These are phyloP conservation scores for Eupithecia centaureata DNA, from an alignment of 2,888 invertebrate genomes.

Conservation along the genomic window DNA sequence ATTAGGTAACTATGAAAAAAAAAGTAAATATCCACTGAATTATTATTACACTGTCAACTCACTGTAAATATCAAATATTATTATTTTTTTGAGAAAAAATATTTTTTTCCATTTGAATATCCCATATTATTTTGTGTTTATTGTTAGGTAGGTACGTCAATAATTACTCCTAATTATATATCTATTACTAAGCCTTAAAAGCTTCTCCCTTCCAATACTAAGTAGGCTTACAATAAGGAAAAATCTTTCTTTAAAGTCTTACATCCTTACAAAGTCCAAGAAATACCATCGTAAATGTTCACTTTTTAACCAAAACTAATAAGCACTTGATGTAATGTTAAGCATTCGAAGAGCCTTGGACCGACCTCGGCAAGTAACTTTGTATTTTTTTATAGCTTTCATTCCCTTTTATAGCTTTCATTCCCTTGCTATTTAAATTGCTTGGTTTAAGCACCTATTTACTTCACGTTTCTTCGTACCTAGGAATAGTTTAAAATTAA, in stretches of 20 bases:
- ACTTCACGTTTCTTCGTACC: background rate
- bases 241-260: background rate
- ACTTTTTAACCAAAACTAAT: background rate
- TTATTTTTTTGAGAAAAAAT: too few species aligned
- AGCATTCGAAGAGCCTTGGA: slow-evolving; percentile 1
- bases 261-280: background rate
- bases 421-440: slow-evolving; percentile 31
- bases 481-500: background rate
- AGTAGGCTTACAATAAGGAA: background rate
- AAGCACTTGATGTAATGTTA: background rate
- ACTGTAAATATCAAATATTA: too few species aligned
- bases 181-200: too few species aligned
- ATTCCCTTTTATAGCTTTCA: slow-evolving; percentile 23
- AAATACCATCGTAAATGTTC: background rate
- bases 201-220: too few species aligned
- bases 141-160: too few species aligned
- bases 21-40: too few species aligned
- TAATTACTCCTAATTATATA: too few species aligned
- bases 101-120: too few species aligned
- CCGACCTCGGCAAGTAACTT: slow-evolving; percentile 23
- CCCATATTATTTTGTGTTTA: too few species aligned
- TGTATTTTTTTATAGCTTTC: slow-evolving; percentile 23
- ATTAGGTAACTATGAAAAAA: too few species aligned
- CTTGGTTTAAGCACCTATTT: background rate
- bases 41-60: too few species aligned